Percentiles rank a stretch among this genome's conserved stretches.
These are phyloP conservation scores for Sarcophaga bullata DNA, from an alignment of 1,140 invertebrate species.

Conservation along the genomic window DNA sequence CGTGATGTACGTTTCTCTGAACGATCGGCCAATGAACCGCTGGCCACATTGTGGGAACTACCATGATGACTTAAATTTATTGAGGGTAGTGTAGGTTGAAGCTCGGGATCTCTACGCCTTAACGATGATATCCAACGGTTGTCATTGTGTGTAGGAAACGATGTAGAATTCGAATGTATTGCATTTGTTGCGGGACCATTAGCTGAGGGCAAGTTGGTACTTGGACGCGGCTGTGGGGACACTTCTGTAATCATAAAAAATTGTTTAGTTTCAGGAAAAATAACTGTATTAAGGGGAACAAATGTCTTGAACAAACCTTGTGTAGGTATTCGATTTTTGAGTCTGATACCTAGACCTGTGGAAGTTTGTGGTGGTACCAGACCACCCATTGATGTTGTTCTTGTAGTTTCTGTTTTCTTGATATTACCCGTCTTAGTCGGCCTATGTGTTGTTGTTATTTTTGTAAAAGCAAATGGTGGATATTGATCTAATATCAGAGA, in stretches of 20 bases:
- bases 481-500: constrained; percentile 73
- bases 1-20: constrained; percentile 53
- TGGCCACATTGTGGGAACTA: constrained; percentile 55
- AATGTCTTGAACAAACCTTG: constrained; percentile 52
- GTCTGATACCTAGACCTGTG: constrained; percentile 57
- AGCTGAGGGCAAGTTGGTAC: constrained; percentile 44
- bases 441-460: constrained; percentile 69
- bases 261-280: background rate
- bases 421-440: constrained; percentile 49
- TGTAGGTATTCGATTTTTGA: constrained; percentile 57
- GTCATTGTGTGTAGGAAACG: constrained; percentile 61
- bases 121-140: constrained; percentile 68
- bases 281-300: background rate
- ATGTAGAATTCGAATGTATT: constrained; percentile 34
- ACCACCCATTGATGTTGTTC: constrained; percentile 46
- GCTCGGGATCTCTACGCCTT: constrained; percentile 72
- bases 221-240: constrained; percentile 58
- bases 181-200: constrained; percentile 41
- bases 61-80: constrained; percentile 66
- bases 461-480: constrained; percentile 71
- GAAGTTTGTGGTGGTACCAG: constrained; percentile 47
- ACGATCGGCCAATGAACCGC: constrained; percentile 30
- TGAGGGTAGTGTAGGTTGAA: constrained; percentile 74
- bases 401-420: constrained; percentile 47
- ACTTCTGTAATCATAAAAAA: constrained; percentile 51